phyloP scores from a whole-genome alignment of 1,140 invertebrate genomes.

The Drosophila arawakana region DNA sequence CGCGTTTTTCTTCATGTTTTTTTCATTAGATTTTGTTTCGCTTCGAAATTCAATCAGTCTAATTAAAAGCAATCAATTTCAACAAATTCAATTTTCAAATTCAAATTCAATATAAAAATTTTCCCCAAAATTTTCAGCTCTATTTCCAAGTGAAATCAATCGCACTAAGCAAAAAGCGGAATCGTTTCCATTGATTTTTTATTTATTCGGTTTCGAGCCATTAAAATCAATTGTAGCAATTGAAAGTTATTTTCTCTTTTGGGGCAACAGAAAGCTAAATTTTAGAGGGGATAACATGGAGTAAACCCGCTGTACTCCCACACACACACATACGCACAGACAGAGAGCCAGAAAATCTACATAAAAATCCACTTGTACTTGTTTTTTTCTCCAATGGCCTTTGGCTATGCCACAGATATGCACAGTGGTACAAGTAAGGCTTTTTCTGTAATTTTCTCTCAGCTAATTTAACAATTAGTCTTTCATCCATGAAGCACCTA shows the following conservation, averaged over 20 bases:
- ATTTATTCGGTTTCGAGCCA: slow-evolving; percentile 28
- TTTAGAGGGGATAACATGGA: slow-evolving; percentile 1
- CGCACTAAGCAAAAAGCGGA: slow-evolving; percentile 60
- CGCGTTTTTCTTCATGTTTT: slow-evolving; percentile 8
- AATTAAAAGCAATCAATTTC: slow-evolving; percentile 78
- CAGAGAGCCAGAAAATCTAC: slow-evolving; percentile 54
- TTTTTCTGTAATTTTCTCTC: too few species aligned
- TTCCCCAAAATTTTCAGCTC: slow-evolving; percentile 16
- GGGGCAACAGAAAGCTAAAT: neutral
- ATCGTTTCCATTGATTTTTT: slow-evolving; percentile 72
- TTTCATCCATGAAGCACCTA: too few species aligned
- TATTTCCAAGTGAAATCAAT: slow-evolving; percentile 56
- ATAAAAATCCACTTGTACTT: slow-evolving; percentile 76
- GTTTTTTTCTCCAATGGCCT: slow-evolving; percentile 49
- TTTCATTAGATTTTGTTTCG: slow-evolving; percentile 27
- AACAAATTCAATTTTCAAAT: slow-evolving; percentile 11
- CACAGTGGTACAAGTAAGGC: slow-evolving; percentile 10
- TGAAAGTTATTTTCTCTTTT: slow-evolving; percentile 55
- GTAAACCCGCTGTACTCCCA: neutral
- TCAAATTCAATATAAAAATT: slow-evolving; percentile 5
- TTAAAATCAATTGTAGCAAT: slow-evolving; percentile 77
- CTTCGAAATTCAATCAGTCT: slow-evolving; percentile 75
- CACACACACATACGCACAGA: slow-evolving; percentile 12
- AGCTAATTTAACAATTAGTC: too few species aligned
- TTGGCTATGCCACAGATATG: slow-evolving; percentile 11